These are phyloP conservation scores for Tetramorium simillimum DNA, from an alignment of 1,140 invertebrate genomes.

Conservation along the genomic window DNA sequence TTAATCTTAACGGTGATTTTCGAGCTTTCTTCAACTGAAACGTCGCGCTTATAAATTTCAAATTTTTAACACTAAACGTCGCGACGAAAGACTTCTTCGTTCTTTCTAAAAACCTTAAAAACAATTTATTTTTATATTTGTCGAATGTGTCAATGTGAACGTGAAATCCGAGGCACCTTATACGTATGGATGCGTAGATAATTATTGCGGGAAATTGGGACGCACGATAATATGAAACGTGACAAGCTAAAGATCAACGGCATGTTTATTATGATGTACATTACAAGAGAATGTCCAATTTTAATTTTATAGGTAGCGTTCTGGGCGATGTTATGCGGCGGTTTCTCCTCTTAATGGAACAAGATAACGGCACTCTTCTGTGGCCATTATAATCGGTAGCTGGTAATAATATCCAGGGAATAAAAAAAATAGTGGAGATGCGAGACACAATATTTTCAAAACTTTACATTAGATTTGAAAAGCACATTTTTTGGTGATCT, in stretches of 20 bases:
- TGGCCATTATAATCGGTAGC: conserved; percentile 36
- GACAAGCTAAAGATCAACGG: conserved; percentile 14
- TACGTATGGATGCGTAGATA: not conserved
- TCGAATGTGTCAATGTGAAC: not conserved
- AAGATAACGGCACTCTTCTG: conserved; percentile 27
- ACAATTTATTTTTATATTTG: not conserved
- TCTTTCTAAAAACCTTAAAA: not conserved
- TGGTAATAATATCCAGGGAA: conserved; percentile 36
- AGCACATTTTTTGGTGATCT: not conserved
- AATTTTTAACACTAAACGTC: not conserved
- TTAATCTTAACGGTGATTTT: not conserved
- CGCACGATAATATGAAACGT: conserved; percentile 15
- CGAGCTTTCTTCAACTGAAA: not conserved
- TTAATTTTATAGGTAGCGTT: conserved; percentile 42
- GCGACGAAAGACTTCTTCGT: not conserved
- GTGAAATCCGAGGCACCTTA: not conserved
- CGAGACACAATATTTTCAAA: conserved; percentile 7
- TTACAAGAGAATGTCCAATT: conserved; percentile 29
- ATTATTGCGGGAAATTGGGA: conserved; percentile 26
- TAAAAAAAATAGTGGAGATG: conserved; percentile 29
- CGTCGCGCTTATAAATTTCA: not conserved
- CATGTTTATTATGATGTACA: conserved; percentile 31
- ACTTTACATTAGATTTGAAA: not conserved
- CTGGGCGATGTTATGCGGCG: not conserved
- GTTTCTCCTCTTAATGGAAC: conserved; percentile 47